Base-by-base conservation (phyloP, 2,797 vertebrate species). In the Sebastes reedi region DNA sequence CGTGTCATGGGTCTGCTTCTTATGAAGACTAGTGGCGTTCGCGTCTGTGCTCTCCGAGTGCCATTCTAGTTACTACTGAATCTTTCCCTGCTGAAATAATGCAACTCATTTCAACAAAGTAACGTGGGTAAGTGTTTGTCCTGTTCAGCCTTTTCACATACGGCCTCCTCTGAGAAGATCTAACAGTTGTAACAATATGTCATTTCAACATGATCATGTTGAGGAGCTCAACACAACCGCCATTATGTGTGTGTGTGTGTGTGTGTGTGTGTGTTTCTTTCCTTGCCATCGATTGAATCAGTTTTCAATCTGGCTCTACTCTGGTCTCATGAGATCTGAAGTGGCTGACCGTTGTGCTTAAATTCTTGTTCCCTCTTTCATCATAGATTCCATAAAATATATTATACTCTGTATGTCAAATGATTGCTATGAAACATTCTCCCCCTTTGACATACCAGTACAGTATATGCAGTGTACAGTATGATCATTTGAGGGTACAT, bases 381-480 rank as follows among this genome's bases (percentile, higher is more conserved):
- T 54, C 39, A 55, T 5, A 64, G 4, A 34, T 27, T 62, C 50
- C 9, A 60, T 42, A 4, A 55, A 56, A 36, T 2, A 20, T 39
- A 56, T 39, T 1, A 29, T 12, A 52, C 11, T 56, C 22, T 60
- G 14, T 10, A 58, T 42, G 36, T 34, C 18, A 24, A 14, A 58
- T 29, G 54, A 36, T 20, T 55, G 5, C 22, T 24, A 13, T 24
- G 8, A 62, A 22, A 54, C 34, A 42, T 66, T 66, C 46, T 73
- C 13, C 62, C 62, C 20, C 24, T 24, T 6, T 27, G 7, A 75
- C 12, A 32, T 25, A 75, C 16, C 29, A 67, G 27, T 36, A 64
- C 13, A 76, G n/a, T 34, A 16, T 36, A 50, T 46, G 67, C 39
- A 80, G 76, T 58, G 75, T 36, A 75, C 58, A 81, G 36, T 70